Evolutionary conservation across 2,888 invertebrate genomes (phyloP), one percentile per base, ranked within the genome.

Genomic region (Carcina quercana): DNA sequence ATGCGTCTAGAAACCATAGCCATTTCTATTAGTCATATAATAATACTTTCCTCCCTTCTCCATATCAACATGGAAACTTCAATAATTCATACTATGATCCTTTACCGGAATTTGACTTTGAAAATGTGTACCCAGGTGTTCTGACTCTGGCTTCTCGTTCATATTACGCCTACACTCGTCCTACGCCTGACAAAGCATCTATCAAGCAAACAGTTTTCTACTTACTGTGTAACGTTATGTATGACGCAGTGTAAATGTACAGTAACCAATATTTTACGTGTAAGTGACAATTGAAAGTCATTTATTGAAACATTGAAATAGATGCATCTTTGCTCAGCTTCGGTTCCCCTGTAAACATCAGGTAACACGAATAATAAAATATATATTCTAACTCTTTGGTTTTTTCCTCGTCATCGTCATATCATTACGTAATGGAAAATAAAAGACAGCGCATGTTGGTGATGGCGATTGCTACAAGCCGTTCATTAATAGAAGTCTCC

Each of bases 101-200:
- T 49, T 58, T 53, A 40, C 35, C 36, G 34, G 39, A 39, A 67
- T 74, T 74, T 71, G 66, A 70, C 65, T 76, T 73, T 67, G 55
- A 71, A 64, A 72, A 55, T 45, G 36, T 45, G 32, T 29, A 50
- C 52, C 72, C 73, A 74, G 70, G 64, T 74, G 71, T 60, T 35
- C 43, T 39, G 35, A 22, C 29, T 39, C 36, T 21, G 27, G 13
- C 29, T 32, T 8, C 17, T 35, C 19, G 20, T 28, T 37, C 29
- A 19, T 28, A 34, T 35, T 27, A 31, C 19, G 11, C 30, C 28
- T 24, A 22, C 27, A 13, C 13, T 25, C 20, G 4, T 5, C 29
- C 32, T 27, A 30, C 37, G 31, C 28, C 33, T 34, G 32, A 25
- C 31, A 30, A 31, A 38, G 36, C 40, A 30, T 37, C 26, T 34